Percentiles rank a stretch among this genome's conserved stretches.
These are phyloP conservation scores for Camponotus floridanus DNA, from an alignment of 1,140 invertebrate genomes.

Conservation along the genomic window DNA sequence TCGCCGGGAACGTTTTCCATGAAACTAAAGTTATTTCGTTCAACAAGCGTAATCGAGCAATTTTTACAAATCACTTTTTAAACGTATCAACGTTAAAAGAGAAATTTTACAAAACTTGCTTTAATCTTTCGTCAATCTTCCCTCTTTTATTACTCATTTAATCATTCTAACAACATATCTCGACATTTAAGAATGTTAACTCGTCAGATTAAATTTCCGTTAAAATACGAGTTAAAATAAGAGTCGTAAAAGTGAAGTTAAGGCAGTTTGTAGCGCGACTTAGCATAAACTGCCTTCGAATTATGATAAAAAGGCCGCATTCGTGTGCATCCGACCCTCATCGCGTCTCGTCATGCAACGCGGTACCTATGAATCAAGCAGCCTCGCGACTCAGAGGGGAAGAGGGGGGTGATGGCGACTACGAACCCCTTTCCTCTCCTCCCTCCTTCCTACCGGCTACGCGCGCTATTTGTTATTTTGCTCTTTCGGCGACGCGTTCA, in stretches of 20 bases:
- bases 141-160: background rate
- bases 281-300: constrained; percentile 73
- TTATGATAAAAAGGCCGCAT: constrained; percentile 71
- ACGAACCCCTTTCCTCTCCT: constrained; percentile 42
- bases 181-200: background rate
- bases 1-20: background rate
- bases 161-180: background rate
- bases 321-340: constrained; percentile 58
- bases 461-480: constrained; percentile 83
- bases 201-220: constrained; percentile 3
- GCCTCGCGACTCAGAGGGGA: constrained; percentile 37
- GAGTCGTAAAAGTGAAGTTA: constrained; percentile 9
- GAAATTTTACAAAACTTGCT: background rate
- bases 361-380: constrained; percentile 76
- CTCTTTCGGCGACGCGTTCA: constrained; percentile 82
- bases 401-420: constrained; percentile 34
- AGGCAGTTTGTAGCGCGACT: constrained; percentile 57
- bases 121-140: background rate
- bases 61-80: background rate
- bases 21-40: background rate
- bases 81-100: background rate
- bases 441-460: constrained; percentile 37
- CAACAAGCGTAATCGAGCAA: background rate
- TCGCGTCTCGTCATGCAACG: constrained; percentile 75
- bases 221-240: constrained; percentile 44